Conservation (phyloP, 2,888 invertebrate genomes). For the Cantharis lateralis region DNA sequence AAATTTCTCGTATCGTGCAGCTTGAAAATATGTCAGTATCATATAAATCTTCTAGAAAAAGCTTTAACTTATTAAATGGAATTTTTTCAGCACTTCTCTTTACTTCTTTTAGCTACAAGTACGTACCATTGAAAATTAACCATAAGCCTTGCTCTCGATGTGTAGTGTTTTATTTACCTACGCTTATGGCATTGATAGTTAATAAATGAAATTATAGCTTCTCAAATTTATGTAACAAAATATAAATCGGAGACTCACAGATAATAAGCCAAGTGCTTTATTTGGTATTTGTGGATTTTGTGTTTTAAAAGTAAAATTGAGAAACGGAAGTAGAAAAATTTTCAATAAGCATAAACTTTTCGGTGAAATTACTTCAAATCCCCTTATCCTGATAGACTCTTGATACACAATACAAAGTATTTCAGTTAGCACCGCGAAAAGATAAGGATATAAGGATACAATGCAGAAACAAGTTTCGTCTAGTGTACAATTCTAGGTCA, state of each 20-base stretch:
- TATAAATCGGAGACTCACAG: neutral
- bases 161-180: neutral
- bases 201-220: neutral
- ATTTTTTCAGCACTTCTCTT: neutral
- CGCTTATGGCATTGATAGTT: neutral
- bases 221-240: neutral
- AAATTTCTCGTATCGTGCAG: neutral
- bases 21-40: neutral
- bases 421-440: neutral
- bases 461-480: neutral
- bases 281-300: neutral
- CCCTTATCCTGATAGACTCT: neutral
- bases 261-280: neutral
- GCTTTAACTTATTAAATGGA: neutral
- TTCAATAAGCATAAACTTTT: neutral
- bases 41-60: neutral
- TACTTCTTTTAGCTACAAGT: neutral
- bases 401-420: neutral
- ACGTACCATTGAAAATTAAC: neutral
- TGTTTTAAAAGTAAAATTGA: neutral
- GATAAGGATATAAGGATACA: neutral
- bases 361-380: neutral
- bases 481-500: slow-evolving; percentile 8
- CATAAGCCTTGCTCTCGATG: neutral
- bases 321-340: neutral